These are phyloP conservation scores for Smutsia gigantea DNA, from an alignment of 2,797 vertebrate genomes.

Conservation along the genomic window DNA sequence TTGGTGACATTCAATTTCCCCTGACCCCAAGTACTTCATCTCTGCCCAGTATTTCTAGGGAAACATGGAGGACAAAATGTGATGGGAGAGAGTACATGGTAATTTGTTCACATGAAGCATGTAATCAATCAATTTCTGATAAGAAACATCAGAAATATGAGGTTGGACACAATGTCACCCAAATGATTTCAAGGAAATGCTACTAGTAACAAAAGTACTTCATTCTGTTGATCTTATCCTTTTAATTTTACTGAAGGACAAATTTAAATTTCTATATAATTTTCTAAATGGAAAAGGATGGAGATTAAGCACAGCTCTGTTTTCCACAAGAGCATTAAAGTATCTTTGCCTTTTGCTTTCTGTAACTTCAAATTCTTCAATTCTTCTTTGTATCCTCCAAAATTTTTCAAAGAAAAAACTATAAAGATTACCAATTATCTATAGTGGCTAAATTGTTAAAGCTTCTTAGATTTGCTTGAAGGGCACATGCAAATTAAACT, in stretches of 20 bases:
- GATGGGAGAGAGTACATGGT: neutral
- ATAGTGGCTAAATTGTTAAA: neutral
- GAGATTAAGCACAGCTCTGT: neutral
- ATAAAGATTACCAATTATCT: neutral
- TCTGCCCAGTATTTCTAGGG: neutral
- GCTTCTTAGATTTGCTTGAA: slow-evolving; percentile 2
- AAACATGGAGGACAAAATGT: neutral
- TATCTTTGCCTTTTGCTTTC: neutral
- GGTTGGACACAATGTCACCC: neutral
- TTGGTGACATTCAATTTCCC: neutral
- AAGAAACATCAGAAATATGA: slow-evolving; percentile 11
- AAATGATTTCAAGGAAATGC: neutral
- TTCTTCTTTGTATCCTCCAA: neutral
- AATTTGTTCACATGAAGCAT: neutral
- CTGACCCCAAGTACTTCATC: neutral
- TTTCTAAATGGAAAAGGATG: slow-evolving; percentile 26
- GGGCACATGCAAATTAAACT: neutral
- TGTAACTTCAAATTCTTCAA: slow-evolving; percentile 9
- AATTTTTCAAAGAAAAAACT: neutral
- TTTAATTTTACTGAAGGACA: slow-evolving; percentile 22
- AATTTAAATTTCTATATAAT: slow-evolving; percentile 10
- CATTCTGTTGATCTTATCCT: neutral
- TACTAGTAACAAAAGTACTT: slow-evolving; percentile 25
- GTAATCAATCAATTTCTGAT: neutral
- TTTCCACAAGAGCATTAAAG: neutral